These are phyloP conservation scores for Lymantria dispar DNA, from an alignment of 2,888 invertebrate genomes.

Conservation along the genomic window DNA sequence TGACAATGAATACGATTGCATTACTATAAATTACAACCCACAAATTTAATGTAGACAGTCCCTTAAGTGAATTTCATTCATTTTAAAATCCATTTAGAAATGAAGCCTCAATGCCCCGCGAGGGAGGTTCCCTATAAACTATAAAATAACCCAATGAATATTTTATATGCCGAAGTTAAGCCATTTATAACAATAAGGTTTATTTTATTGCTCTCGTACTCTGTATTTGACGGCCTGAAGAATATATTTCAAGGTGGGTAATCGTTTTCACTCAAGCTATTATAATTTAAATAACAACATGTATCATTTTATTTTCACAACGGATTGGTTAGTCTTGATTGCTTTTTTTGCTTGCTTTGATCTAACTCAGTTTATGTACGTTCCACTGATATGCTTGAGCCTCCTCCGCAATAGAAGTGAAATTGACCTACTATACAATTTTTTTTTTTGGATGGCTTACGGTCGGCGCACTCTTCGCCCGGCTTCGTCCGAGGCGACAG, in stretches of 20 bases:
- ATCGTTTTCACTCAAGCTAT: not conserved
- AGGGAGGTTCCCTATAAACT: constrained; percentile 30
- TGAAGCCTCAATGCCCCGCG: constrained; percentile 40
- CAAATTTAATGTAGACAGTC: constrained; percentile 47
- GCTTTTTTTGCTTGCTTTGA: too few species aligned
- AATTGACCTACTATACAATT: too few species aligned
- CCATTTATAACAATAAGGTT: constrained; percentile 21
- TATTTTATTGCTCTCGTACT: constrained; percentile 13
- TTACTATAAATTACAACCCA: constrained; percentile 3
- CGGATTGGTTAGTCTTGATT: too few species aligned
- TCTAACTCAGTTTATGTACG: too few species aligned
- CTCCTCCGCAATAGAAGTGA: too few species aligned
- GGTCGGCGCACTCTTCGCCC: too few species aligned
- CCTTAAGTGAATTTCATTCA: constrained; percentile 55
- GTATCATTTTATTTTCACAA: too few species aligned
- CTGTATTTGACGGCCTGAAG: not conserved
- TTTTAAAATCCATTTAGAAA: constrained; percentile 74
- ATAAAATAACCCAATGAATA: constrained; percentile 49
- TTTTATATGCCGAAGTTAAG: constrained; percentile 39
- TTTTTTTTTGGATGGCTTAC: too few species aligned
- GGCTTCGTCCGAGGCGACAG: too few species aligned
- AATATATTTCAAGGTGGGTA: not conserved
- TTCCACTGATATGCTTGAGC: too few species aligned
- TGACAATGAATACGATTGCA: too few species aligned
- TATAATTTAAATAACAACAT: too few species aligned